Evolutionary conservation across 1,140 invertebrate genomes (phyloP), one percentile per base, ranked within the genome.

Genomic region (Rhopalosiphum padi): DNA sequence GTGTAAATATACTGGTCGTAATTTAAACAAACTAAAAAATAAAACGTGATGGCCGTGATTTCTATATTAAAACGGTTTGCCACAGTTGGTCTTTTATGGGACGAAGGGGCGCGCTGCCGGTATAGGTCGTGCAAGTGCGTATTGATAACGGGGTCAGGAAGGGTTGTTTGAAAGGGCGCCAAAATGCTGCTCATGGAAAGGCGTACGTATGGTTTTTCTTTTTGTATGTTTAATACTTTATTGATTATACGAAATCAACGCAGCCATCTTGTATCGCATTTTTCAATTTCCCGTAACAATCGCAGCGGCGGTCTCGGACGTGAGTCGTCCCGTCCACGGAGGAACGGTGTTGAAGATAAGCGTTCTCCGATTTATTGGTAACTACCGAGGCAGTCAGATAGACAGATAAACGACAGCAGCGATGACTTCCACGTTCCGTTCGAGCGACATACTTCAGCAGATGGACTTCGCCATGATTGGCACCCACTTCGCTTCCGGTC

Each of bases 401-500:
- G 48, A 18, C 48, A 15, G 25, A 11, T 5, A 30, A 23, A 21
- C 82, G 85, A 46, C 9, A 6, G 2, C 21, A 3, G 7, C 35
- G 1, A 93, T 93, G 91, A 93, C 91, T 18, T 93, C 91, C 22
- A 93, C 91, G 48, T 93, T 93, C 18, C 91, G 91, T 30, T 51
- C 91, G 2, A 93, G 91, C 11, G 91, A 93, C 82, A 93, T 93
- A 85, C 91, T 93, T 35, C 91, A 93, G 46, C 91, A 93, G 30
- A 93, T 93, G 91, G 91, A 93, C 77, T 93, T 93, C 43, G 91
- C 91, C 48, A 93, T 93, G 91, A 53, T 93, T 2, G 91, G 91
- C n/a, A 93, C 91, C 35, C 91, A 93, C 41, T 93, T 93, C 30
- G 91, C 91, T 30, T 85, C 77, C 23, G 91, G 91, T 0, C 91